Percentiles rank a stretch among this genome's conserved stretches.
phyloP scores from a whole-genome alignment of 53 echinoderm and acorn worm genomes.

The Hippasteria phrygiana region DNA sequence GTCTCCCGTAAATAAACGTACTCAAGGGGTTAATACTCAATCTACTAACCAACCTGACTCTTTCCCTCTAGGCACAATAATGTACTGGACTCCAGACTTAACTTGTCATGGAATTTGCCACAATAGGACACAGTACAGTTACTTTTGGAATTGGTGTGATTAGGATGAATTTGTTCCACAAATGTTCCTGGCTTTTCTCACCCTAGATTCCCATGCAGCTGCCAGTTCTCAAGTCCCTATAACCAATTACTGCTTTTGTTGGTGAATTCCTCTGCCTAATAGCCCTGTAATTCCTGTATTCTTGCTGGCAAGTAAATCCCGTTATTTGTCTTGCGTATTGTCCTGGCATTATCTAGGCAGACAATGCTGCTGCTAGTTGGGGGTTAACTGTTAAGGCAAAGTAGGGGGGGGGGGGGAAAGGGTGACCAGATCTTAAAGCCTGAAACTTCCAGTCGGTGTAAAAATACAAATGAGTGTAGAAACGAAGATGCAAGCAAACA shows the following conservation, averaged over 20 bases:
- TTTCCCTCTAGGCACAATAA: too few relatives aligned
- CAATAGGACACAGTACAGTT: too few relatives aligned
- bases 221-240: not conserved
- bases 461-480: too few relatives aligned
- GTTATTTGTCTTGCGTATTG: not conserved
- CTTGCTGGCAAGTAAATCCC: not conserved
- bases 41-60: too few relatives aligned
- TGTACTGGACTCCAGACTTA: too few relatives aligned
- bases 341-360: not conserved
- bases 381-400: not conserved
- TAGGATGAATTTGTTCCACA: not conserved
- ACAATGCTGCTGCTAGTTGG: not conserved
- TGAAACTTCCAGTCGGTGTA: too few relatives aligned
- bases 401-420: too few relatives aligned
- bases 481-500: too few relatives aligned
- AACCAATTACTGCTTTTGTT: conserved; percentile 9
- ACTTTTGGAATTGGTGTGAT: not conserved
- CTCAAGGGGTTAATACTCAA: too few relatives aligned
- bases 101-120: too few relatives aligned
- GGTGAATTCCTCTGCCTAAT: not conserved
- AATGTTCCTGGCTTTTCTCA: not conserved
- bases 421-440: too few relatives aligned
- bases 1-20: too few relatives aligned
- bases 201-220: not conserved
- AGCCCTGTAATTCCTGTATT: not conserved